Conservation (phyloP, 2,113 vertebrate genomes). For the Scolopax mira region DNA sequence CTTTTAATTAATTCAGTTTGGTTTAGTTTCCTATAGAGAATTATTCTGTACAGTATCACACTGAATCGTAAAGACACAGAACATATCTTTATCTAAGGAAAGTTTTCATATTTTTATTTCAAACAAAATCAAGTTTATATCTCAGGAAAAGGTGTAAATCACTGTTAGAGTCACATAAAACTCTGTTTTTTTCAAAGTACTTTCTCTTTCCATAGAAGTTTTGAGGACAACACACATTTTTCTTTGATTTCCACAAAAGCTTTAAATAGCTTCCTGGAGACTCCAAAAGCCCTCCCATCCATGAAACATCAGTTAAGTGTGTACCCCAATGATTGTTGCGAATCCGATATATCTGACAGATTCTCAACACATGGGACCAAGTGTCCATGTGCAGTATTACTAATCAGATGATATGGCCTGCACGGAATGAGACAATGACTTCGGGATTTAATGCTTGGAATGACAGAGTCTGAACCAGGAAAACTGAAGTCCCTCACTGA, state of each 20-base stretch:
- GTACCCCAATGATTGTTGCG: background rate
- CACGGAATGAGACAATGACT: background rate
- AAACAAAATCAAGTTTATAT: background rate
- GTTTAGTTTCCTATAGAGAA: background rate
- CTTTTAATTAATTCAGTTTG: background rate
- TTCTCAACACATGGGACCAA: background rate
- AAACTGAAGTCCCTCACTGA: background rate
- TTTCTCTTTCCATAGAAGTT: background rate
- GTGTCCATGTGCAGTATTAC: background rate
- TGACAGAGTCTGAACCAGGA: background rate
- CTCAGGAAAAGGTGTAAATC: background rate
- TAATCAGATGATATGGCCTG: background rate
- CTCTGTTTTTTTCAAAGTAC: background rate
- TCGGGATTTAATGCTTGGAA: background rate
- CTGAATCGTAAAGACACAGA: background rate
- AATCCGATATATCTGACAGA: background rate
- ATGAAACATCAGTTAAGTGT: background rate
- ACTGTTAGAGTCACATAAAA: background rate
- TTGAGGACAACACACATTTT: background rate
- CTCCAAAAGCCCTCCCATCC: background rate
- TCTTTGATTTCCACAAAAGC: background rate
- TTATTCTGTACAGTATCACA: background rate
- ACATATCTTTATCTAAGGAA: background rate
- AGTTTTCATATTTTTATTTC: background rate
- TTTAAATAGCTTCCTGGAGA: background rate